Base-by-base conservation (phyloP, 2,888 invertebrate genomes). In the Lobophora halterata region DNA sequence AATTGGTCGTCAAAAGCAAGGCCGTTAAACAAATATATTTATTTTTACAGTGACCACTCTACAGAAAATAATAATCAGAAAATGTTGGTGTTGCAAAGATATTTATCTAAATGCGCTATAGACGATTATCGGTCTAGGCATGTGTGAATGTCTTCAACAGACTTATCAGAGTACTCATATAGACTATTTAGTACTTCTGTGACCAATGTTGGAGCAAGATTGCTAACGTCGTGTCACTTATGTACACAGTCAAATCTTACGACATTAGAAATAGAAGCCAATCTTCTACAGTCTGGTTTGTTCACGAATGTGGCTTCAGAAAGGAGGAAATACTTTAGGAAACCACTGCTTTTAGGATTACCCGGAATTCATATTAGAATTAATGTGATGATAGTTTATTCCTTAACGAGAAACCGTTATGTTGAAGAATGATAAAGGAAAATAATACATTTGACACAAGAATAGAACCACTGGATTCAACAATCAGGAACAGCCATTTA, bases 1-100 rank as follows among this genome's bases (percentile, higher is more conserved):
- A 45, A 39, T 39, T 40, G 37, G 47, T 44, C 42, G 46, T 27
- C 40, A 24, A 66, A 64, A 67, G 54, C 55, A 59, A 71, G 73
- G 65, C 65, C 68, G 72, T 77, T 82, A 82, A 82, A 83, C 71
- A 61, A 78, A 72, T 81, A 75, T 78, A 82, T 87, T 87, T 87
- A 72, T 87, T 85, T 86, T 87, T 87, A 85, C 87, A 87, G 86
- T 86, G 85, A 71, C 82, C 62, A 68, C 81, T 79, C 87, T 71
- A 79, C 86, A 81, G 82, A 80, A 79, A 79, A 73, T 80, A 72
- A 56, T 86, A 73, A 74, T 80, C 74, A 73, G 79, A 83, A 77
- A 65, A 73, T 82, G 75, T 79, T 53, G 81, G 76, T 71, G 79
- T 81, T 83, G 63, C 83, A 83, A 78, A 86, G 75, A 81, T 77